Percentiles rank a stretch among this genome's conserved stretches.
These are phyloP conservation scores for Patiria miniata DNA, from an alignment of 35 echinoderm and acorn worm species.

Conservation along the genomic window DNA sequence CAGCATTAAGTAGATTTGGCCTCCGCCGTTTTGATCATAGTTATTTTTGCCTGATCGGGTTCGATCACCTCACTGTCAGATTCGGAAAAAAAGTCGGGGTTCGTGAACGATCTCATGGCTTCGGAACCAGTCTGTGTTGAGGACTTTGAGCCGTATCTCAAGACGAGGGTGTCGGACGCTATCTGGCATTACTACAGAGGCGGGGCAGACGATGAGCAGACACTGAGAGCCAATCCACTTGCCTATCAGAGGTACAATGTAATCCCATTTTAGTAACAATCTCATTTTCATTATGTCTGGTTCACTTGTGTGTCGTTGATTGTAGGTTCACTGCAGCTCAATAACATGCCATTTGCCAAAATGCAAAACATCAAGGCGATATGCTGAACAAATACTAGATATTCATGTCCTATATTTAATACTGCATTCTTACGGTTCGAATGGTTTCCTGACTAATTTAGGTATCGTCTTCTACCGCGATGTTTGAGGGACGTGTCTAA, in stretches of 20 bases:
- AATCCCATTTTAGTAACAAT: no score
- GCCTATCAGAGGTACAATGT: constrained; percentile 94
- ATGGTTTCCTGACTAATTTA: neutral
- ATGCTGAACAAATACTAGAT: no score
- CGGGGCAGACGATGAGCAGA: constrained; percentile 77
- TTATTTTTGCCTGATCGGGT: no score
- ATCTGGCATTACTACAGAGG: constrained; percentile 47
- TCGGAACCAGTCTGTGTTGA: neutral
- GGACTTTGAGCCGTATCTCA: neutral
- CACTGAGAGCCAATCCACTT: constrained; percentile 62
- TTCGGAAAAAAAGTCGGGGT: no score
- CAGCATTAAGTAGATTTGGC: no score
- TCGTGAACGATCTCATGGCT: neutral
- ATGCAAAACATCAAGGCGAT: neutral
- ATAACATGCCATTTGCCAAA: neutral
- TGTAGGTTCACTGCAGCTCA: no score
- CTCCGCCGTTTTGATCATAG: no score
- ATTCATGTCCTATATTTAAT: no score
- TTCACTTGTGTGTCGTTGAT: no score
- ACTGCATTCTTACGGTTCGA: neutral
- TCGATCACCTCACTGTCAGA: no score
- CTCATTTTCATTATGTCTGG: no score
- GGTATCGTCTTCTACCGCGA: constrained; percentile 66
- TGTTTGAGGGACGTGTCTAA: constrained; percentile 78
- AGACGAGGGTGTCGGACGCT: neutral